Base-by-base conservation (phyloP, 1,140 invertebrate species). In the Lamellibrachia luymesi region DNA sequence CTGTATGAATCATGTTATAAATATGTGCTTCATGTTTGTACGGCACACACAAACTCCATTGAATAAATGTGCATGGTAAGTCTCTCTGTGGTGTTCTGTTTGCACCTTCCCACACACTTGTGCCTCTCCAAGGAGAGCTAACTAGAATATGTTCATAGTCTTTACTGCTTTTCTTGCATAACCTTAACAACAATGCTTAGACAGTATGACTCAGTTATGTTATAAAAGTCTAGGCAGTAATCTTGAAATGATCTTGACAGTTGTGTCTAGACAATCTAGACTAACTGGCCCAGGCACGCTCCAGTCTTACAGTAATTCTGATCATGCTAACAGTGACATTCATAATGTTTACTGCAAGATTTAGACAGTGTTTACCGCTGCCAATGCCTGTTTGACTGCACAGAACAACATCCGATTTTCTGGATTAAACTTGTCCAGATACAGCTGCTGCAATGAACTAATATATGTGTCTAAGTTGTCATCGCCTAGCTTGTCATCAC, bases 401-500 rank as follows among this genome's bases (percentile, higher is more conserved):
- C 49, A 50, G 50, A 91, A 91, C 90, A 91, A 27, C 90, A 91
- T 8, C 13, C 50, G 38, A 91, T 91, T 91, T 4, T 91, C 90
- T 10, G 90, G 90, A 91, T n/a, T 51, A n/a, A 13, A 27, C 49
- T 91, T 91, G 38, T 91, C 90, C 17, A 25, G 7, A 38, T 51
- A 91, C 49, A 91, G 90, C 38, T 51, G 38, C 50, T 51, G 90
- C 50, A 91, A n/a, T 8, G 13, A 13, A 91, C 90, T 38, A 10
- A 91, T 50, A n/a, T 91, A 91, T 22, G 17, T 91, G 49, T 91
- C 90, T 25, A 91, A 91, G 90, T 91, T 91, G 38, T 91, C 90
- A 91, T 27, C 90, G 27, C 38, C 27, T 10, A 91, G 50, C 38
- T 49, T 49, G 49, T 91, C 90, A 50, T 49, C 38, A 49, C 38